phyloP scores from a whole-genome alignment of 2,888 invertebrate species.

The Euspilapteryx auroguttella region DNA sequence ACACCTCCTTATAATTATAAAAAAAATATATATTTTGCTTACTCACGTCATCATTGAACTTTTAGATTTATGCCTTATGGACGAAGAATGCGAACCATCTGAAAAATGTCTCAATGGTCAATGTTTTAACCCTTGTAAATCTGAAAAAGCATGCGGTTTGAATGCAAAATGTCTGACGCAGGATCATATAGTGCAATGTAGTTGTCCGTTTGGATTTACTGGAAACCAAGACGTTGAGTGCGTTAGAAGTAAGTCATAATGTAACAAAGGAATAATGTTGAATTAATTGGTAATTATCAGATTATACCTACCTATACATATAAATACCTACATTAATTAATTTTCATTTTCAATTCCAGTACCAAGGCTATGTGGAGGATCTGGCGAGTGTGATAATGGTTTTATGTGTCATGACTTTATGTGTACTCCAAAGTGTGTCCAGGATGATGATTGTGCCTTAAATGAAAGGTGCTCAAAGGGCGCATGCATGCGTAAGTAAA shows the following conservation, averaged over 20 bases:
- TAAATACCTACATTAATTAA: too few species aligned
- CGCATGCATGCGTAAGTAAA: slow-evolving; percentile 74
- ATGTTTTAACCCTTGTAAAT: slow-evolving; percentile 78
- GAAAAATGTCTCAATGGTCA: slow-evolving; percentile 83
- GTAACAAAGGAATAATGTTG: too few species aligned
- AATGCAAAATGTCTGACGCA: slow-evolving; percentile 76
- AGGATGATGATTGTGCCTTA: slow-evolving; percentile 81
- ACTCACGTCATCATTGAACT: slow-evolving; percentile 5
- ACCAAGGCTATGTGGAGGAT: slow-evolving; percentile 73
- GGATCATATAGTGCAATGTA: slow-evolving; percentile 77
- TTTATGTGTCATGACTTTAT: slow-evolving; percentile 79
- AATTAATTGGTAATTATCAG: slow-evolving; percentile 13
- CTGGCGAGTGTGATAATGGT: slow-evolving; percentile 71
- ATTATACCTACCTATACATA: too few species aligned
- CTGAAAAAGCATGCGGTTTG: slow-evolving; percentile 78
- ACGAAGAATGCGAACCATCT: slow-evolving; percentile 77
- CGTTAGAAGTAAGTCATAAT: slow-evolving; percentile 77
- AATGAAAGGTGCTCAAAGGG: slow-evolving; percentile 87
- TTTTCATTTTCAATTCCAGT: too few species aligned
- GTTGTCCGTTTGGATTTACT: slow-evolving; percentile 83
- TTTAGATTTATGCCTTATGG: slow-evolving; percentile 74
- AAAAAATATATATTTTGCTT: not conserved
- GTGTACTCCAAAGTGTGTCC: slow-evolving; percentile 75
- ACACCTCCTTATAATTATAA: too few species aligned
- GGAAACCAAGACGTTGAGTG: slow-evolving; percentile 84